phyloP scores from a whole-genome alignment of 2,888 invertebrate species.

The Acanthosepion esculentum region DNA sequence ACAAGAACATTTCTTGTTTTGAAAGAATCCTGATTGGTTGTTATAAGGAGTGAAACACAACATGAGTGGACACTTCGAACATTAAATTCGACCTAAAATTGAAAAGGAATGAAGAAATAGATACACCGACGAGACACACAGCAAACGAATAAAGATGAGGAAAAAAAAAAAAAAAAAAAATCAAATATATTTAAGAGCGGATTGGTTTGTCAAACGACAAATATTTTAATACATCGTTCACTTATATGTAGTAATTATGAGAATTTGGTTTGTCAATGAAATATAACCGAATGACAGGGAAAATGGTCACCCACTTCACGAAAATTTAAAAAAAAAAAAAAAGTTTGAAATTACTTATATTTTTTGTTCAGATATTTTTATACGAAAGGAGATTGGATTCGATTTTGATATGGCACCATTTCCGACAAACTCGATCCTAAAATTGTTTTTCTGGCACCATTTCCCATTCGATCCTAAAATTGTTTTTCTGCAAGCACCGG shows the following conservation, averaged over 20 bases:
- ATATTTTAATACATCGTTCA: no score
- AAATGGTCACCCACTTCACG: no score
- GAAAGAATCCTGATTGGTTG: not conserved
- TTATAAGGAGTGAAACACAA: not conserved
- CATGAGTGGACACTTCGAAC: not conserved
- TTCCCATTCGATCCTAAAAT: no score
- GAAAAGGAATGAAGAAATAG: not conserved
- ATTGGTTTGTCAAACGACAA: not conserved
- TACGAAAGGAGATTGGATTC: not conserved
- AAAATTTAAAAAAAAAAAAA: no score
- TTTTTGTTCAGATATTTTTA: no score
- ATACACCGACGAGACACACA: not conserved
- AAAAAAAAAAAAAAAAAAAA: not conserved
- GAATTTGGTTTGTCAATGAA: no score
- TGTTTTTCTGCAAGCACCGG: no score
- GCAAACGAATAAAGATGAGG: not conserved
- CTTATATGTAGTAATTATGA: no score
- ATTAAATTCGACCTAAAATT: not conserved
- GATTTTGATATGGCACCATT: not conserved
- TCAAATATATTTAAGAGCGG: not conserved
- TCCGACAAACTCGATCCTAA: not conserved
- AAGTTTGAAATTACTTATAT: no score
- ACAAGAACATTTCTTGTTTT: no score
- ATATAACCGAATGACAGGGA: no score
- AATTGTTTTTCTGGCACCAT: not conserved